phyloP scores from a whole-genome alignment of 2,113 vertebrate species.

The Donacobius atricapilla region DNA sequence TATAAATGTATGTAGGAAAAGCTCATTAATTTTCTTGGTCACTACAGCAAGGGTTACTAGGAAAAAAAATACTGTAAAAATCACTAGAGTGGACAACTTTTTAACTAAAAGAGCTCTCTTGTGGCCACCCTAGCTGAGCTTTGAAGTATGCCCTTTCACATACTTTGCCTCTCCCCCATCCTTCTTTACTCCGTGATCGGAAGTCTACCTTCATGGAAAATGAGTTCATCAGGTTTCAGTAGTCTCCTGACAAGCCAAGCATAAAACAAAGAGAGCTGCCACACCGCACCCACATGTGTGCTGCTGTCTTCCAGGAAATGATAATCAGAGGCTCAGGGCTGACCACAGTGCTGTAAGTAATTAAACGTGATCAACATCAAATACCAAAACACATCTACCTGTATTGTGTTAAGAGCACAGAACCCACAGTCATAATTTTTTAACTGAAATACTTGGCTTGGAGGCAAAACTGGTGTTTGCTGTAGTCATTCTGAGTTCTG shows the following conservation, averaged over 20 bases:
- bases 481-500: background rate
- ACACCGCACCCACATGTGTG: accelerated
- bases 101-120: background rate
- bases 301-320: background rate
- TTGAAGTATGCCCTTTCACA: background rate
- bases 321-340: background rate
- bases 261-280: background rate
- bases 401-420: conserved; percentile 13
- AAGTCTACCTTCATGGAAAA: background rate
- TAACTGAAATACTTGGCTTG: background rate
- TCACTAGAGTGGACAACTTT: background rate
- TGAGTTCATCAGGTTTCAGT: background rate
- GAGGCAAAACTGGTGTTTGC: background rate
- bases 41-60: background rate
- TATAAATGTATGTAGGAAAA: background rate
- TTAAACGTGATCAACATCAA: conserved; percentile 8
- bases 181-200: background rate
- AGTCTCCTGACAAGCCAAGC: background rate
- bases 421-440: background rate
- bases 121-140: background rate
- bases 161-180: background rate
- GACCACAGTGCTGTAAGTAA: background rate
- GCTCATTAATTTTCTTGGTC: background rate
- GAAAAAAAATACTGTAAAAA: background rate
- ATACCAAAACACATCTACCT: background rate